Conservation (phyloP, 1,140 invertebrate species). For the Rhagoletis pomonella region DNA sequence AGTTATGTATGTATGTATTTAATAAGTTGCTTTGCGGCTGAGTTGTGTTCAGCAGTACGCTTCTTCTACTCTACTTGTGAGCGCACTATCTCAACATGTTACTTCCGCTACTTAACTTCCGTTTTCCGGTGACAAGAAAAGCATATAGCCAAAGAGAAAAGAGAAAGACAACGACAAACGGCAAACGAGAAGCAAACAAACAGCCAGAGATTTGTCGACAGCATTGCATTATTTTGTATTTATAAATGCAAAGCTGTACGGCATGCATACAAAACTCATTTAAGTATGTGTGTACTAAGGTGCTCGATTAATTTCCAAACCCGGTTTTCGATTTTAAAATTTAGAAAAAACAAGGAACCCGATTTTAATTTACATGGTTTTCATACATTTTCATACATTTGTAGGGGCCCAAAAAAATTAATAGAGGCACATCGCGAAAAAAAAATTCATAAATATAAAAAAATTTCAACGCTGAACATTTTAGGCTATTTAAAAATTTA, state of each 20-base stretch:
- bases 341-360: no score
- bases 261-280: not conserved
- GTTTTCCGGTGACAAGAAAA: slow-evolving; percentile 5
- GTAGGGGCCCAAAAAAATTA: no score
- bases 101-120: slow-evolving; percentile 28
- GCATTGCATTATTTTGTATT: not conserved
- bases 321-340: no score
- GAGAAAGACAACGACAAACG: not conserved
- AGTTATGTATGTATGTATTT: not conserved
- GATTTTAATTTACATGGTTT: no score
- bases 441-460: no score
- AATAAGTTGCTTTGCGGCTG: not conserved
- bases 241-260: not conserved
- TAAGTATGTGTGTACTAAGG: no score
- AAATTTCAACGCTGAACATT: no score
- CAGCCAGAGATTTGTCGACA: not conserved
- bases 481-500: no score
- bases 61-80: not conserved
- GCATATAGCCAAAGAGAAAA: not conserved
- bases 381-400: no score
- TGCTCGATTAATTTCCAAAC: no score
- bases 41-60: not conserved
- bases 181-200: not conserved
- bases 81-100: not conserved
- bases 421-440: no score